Evolutionary conservation across 2,888 invertebrate species (phyloP), one percentile per base, ranked within the genome.

Genomic region (Coelopa pilipes): DNA sequence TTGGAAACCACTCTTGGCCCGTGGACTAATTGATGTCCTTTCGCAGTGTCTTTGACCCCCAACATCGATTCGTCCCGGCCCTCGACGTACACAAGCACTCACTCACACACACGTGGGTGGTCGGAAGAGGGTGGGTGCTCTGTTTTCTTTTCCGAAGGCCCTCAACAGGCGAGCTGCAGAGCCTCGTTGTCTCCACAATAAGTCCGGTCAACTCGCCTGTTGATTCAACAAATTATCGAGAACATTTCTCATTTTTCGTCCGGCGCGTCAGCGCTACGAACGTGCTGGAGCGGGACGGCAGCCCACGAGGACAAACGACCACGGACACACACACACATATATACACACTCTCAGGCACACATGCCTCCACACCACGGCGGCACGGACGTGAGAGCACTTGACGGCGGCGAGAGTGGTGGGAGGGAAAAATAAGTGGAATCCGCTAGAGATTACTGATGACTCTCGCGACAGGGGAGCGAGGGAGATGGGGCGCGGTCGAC

Each of bases 381-480:
- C 10, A 34, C 34, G 34, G 34, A 34, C 34, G 17, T 69, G 57
- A 45, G 45, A 66, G 17, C 34, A 34, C 34, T 34, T 34, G 34
- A 34, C 7, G 34, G 34, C 34, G 7, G 34, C 34, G 34, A 34
- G 34, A n/a, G 17, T 12, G 55, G 70, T 60, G 68, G 55, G 34
- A 75, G n/a, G 15, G 66, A 66, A 57, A 60, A 21, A 67, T 57
- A 67, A 72, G 68, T 66, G 66, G 17, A 47, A 50, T 49, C 66
- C 53, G 24, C 70, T 60, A 49, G 60, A 72, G 73, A 75, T 70
- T 73, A 49, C 75, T 75, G 75, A 75, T 75, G 75, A 73, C 72
- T 73, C 75, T 73, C 70, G 34, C 34, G 34, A 34, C 34, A 34
- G 4, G 2, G 34, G 34, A 7, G 34, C 7, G 34, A 34, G 34